These are phyloP conservation scores for Phengaris alcon DNA, from an alignment of 2,888 invertebrate species.

Conservation along the genomic window DNA sequence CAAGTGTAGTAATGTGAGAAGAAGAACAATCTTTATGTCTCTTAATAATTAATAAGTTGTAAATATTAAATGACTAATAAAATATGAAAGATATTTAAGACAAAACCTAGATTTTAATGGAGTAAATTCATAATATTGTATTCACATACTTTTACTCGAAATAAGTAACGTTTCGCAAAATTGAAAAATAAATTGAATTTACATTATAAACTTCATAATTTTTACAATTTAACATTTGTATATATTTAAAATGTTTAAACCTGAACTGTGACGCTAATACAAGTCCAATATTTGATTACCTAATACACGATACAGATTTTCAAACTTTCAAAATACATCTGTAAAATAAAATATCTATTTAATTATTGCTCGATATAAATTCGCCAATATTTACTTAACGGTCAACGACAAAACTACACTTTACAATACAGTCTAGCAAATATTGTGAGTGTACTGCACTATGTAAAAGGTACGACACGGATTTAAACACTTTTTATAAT, in stretches of 20 bases:
- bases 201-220: conserved; percentile 11
- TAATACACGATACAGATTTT: not conserved
- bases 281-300: conserved; percentile 3
- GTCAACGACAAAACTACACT: not conserved
- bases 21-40: not conserved
- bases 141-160: not conserved
- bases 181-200: not conserved
- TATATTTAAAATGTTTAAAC: conserved; percentile 7
- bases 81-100: not conserved
- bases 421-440: not conserved
- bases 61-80: not conserved
- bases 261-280: not conserved
- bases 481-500: not conserved
- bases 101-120: not conserved
- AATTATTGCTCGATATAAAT: conserved; percentile 24
- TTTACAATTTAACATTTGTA: conserved; percentile 12
- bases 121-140: not conserved
- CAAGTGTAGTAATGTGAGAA: not conserved
- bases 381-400: conserved; percentile 1
- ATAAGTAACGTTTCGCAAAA: not conserved
- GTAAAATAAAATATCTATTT: conserved; percentile 25
- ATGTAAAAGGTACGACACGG: not conserved
- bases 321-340: conserved; percentile 25
- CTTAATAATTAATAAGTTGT: not conserved
- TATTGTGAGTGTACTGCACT: not conserved